A percentile compares a stretch with the other conserved stretches of the same genome.
Evolutionary conservation across 1,140 invertebrate genomes (phyloP).

Genomic region (Lepidurus couesii): DNA sequence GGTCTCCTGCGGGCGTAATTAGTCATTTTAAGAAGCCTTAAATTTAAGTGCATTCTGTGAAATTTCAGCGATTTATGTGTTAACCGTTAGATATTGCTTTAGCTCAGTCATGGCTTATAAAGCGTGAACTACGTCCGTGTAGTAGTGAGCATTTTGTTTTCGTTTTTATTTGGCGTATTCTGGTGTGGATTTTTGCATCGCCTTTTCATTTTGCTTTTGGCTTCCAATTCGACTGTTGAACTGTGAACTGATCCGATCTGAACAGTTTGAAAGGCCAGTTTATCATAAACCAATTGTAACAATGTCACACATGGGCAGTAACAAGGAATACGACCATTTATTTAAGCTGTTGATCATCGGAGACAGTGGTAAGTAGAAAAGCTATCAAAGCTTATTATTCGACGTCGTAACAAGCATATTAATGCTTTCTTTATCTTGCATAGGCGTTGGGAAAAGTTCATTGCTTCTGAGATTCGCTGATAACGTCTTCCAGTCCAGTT

Average conservation of each 20-base stretch:
- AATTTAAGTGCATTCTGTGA: neutral
- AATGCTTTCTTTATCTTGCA: constrained; percentile 45
- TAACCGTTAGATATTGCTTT: neutral
- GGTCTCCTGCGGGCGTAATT: constrained; percentile 8
- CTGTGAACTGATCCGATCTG: neutral
- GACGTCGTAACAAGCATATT: neutral
- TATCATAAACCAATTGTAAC: neutral
- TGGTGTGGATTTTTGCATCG: too few relatives aligned
- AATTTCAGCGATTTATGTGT: neutral
- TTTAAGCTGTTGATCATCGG: constrained; percentile 98
- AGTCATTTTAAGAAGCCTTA: neutral
- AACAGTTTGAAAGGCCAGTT: neutral
- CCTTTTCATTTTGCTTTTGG: neutral
- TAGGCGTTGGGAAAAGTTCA: constrained; percentile 98
- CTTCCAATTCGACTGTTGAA: neutral
- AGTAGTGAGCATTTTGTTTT: neutral
- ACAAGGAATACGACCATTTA: constrained; percentile 91
- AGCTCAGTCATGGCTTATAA: neutral
- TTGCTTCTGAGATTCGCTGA: constrained; percentile 94
- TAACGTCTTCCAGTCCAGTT: constrained; percentile 96
- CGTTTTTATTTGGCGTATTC: neutral
- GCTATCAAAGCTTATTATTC: too few relatives aligned
- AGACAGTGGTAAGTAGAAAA: constrained; percentile 72
- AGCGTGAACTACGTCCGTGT: neutral
- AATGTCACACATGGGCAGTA: neutral